Base-by-base conservation (phyloP, 2,113 vertebrate species). In the Hippocampus abdominalis region DNA sequence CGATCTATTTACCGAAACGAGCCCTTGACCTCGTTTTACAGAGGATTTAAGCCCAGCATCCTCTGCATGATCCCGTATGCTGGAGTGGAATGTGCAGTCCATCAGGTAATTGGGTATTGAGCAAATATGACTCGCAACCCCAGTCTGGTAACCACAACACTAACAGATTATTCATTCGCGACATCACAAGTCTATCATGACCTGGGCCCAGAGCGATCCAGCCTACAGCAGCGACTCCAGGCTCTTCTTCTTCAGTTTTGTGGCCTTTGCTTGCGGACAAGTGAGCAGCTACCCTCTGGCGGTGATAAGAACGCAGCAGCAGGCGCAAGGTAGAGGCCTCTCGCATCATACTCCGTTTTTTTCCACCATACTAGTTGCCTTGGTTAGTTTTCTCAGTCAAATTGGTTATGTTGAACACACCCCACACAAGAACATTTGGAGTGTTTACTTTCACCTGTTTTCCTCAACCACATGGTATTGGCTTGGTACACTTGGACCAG, bases 61-160 rank as follows among this genome's bases (percentile, higher is more conserved):
- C 86, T 93, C 65, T 93, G 91, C 46, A 93, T 93, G 91, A 85
- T 93, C 48, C 91, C 91, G 0, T 93, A 93, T 8, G 91, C 91
- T 15, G 92, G 92, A 0, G 89, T 92, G 79, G 90, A 93, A 81
- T 93, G 91, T 80, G 89, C 90, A 1, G 90, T 93, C 63, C 90
- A 92, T 78, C 90, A 93, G 89, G 92, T 93, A 32, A 60, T 60
- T 16, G 15, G 27, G 15, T 16, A 32, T 7, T 3, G 66, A 71
- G 51, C 21, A n/a, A 15, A 42, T 42, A 62, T 21, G 36, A 27
- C 21, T 64, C 2, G 42, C 54, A 44, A 18, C 46, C n/a, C 5
- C 27, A 18, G 27, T 32, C 57, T 60, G 57, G 27, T 1, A 60
- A 60, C 15, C 15, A 15, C 66, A 29, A 7, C 0, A 3, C 2